Evolutionary conservation across 2,888 invertebrate species (phyloP), one percentile per base, ranked within the genome.

Genomic region (Gnatocerus cornutus): DNA sequence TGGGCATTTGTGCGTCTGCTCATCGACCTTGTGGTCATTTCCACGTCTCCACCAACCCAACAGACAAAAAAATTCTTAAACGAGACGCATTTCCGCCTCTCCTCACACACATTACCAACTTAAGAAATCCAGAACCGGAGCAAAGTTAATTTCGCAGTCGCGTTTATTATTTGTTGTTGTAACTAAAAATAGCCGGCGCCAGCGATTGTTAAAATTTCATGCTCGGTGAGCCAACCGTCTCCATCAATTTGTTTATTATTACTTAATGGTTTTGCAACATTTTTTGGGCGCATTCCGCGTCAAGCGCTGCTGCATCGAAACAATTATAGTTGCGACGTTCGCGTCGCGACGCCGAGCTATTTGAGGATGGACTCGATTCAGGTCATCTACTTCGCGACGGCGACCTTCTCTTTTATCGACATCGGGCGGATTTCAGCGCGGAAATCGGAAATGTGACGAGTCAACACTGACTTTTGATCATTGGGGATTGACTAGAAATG

Each of bases 141-240:
- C 21, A 21, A 21, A n/a, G 43, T 43, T 12, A 27, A 43, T 56
- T 55, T 39, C 21, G 21, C 55, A 14, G 10, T 27, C 10, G 12
- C 43, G n/a, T 43, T 59, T 59, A 59, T 43, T 75, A 76, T 75
- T 77, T 77, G 75, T 76, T 74, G 67, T 75, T 72, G 77, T 73
- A 69, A 52, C 76, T 76, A 74, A 73, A 78, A 75, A 77, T 78
- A 77, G 68, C 72, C 73, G 78, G 78, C 78, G 78, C 77, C 78
- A 73, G 53, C 58, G 71, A 74, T 76, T 75, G 75, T 78, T 77
- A 74, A 76, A 75, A 74, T 41, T 61, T 56, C 30, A 58, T n/a
- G 30, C 43, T 43, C 16, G 13, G 16, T 50, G 41, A 33, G 29
- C 46, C 56, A 21, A 43, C 9, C 29, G 37, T 53, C 46, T 46